These are phyloP conservation scores for Pluvianellus socialis DNA, from an alignment of 2,113 vertebrate genomes.

Conservation along the genomic window DNA sequence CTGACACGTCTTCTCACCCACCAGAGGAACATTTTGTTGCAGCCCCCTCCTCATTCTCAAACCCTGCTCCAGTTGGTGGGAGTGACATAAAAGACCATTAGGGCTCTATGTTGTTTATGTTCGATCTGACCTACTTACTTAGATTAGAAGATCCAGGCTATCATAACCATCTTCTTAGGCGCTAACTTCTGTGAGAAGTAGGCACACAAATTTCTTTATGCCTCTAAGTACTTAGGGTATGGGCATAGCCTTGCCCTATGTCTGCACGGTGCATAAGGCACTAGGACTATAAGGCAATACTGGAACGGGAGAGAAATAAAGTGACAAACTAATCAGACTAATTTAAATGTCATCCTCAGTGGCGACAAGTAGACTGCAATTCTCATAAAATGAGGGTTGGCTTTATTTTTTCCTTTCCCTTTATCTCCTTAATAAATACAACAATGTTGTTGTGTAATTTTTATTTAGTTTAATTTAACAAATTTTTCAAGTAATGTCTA, in stretches of 20 bases:
- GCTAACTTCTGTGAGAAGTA: background rate
- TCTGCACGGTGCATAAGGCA: background rate
- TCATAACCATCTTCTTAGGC: background rate
- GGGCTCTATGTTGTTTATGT: background rate
- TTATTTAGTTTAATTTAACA: background rate
- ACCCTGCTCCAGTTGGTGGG: background rate
- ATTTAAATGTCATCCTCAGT: background rate
- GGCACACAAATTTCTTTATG: background rate
- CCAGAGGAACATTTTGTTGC: background rate
- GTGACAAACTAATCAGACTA: background rate
- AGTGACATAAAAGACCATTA: background rate
- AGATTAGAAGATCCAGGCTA: background rate
- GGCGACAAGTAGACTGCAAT: background rate
- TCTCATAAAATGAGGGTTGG: background rate
- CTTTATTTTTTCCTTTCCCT: background rate
- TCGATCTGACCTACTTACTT: background rate
- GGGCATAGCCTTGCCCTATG: background rate
- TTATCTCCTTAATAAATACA: background rate
- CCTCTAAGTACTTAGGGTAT: background rate
- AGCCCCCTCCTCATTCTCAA: fast-evolving
- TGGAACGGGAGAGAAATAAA: background rate
- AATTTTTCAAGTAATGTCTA: background rate
- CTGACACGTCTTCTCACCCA: background rate
- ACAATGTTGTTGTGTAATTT: background rate
- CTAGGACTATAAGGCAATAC: background rate